These are phyloP conservation scores for Darevskia nairensis DNA, from an alignment of 2,797 vertebrate species.

Conservation along the genomic window DNA sequence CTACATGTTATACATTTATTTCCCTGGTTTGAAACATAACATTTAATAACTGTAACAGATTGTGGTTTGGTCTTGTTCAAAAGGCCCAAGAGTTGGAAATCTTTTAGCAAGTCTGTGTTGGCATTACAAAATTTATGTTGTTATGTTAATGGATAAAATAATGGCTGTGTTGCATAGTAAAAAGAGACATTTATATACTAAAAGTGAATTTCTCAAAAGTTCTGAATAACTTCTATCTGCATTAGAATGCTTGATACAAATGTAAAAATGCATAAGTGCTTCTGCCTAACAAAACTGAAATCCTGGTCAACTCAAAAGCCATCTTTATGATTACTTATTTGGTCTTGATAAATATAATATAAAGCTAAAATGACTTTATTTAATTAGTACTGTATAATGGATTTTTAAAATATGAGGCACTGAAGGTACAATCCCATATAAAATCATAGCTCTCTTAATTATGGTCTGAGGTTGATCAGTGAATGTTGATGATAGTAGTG, in stretches of 20 bases:
- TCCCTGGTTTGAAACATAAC: background rate
- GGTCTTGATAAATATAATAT: too few species aligned
- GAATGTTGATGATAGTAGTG: background rate
- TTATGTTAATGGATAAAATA: background rate
- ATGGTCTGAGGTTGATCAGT: background rate
- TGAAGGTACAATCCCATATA: too few species aligned
- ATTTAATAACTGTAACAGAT: background rate
- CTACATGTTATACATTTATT: background rate
- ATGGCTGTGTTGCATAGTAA: background rate
- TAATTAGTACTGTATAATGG: too few species aligned
- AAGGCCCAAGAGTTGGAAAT: too few species aligned
- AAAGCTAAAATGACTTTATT: too few species aligned
- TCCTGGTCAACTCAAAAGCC: too few species aligned
- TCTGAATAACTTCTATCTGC: background rate
- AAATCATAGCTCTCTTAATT: background rate
- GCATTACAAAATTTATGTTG: background rate
- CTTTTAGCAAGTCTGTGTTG: background rate
- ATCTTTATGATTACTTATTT: too few species aligned
- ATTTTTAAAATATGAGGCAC: too few species aligned
- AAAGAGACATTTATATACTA: background rate
- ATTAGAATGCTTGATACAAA: background rate
- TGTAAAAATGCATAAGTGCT: background rate
- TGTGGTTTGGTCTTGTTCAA: background rate
- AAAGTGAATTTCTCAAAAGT: background rate
- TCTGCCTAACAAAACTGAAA: too few species aligned